phyloP scores from a whole-genome alignment of 1,140 invertebrate genomes.

The Amphibalanus amphitrite region DNA sequence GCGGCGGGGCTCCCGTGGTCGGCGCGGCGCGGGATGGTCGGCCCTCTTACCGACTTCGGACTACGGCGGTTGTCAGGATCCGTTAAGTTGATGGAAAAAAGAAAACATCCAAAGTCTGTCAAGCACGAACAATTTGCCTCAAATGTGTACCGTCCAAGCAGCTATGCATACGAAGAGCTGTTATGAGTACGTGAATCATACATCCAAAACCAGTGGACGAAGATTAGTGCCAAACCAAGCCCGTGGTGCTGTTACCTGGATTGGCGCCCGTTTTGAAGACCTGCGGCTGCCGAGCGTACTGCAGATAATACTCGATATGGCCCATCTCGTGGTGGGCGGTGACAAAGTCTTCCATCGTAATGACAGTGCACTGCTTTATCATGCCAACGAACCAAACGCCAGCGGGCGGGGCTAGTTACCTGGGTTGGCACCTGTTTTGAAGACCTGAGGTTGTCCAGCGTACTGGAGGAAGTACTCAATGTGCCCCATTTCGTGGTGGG shows the following conservation, averaged over 20 bases:
- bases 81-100: too few relatives aligned
- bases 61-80: too few relatives aligned
- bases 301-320: slow-evolving; percentile 75
- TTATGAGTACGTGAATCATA: neutral
- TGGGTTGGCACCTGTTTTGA: slow-evolving; percentile 79
- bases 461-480: slow-evolving; percentile 80
- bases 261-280: slow-evolving; percentile 80
- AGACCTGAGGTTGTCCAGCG: slow-evolving; percentile 61
- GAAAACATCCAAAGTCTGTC: too few relatives aligned
- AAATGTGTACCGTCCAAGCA: neutral
- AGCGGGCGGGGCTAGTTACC: slow-evolving; percentile 31
- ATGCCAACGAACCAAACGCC: slow-evolving; percentile 31
- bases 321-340: slow-evolving; percentile 86
- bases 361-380: slow-evolving; percentile 86
- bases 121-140: neutral
- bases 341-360: slow-evolving; percentile 70
- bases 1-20: too few relatives aligned
- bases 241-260: slow-evolving; percentile 51
- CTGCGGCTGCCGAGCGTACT: slow-evolving; percentile 64
- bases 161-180: neutral
- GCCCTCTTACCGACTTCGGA: too few relatives aligned
- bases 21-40: too few relatives aligned
- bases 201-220: too few relatives aligned
- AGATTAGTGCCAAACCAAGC: too few relatives aligned
- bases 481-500: slow-evolving; percentile 84